Evolutionary conservation across 2,113 vertebrate genomes (phyloP).

Genomic region (Passer domesticus): DNA sequence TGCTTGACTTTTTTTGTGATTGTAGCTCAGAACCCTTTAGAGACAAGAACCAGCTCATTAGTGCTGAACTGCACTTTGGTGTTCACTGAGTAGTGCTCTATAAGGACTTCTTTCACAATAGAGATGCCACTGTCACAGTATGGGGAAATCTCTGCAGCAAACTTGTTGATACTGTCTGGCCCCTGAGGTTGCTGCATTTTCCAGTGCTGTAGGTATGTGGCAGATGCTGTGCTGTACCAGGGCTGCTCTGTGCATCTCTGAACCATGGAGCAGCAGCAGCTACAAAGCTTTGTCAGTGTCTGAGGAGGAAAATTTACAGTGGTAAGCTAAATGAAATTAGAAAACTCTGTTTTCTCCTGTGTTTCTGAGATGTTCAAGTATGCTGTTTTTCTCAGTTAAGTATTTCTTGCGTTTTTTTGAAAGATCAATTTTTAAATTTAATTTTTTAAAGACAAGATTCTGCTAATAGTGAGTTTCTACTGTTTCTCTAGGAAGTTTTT

Average conservation of each 20-base stretch:
- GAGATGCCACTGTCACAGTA: neutral
- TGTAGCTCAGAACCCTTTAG: neutral
- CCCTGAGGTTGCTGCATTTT: neutral
- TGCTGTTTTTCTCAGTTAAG: neutral
- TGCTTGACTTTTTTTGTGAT: neutral
- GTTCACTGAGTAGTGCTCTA: neutral
- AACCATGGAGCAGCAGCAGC: neutral
- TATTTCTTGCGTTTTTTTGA: neutral
- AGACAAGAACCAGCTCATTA: neutral
- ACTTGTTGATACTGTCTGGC: neutral
- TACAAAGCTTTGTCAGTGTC: neutral
- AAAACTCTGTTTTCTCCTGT: neutral
- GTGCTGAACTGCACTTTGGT: neutral
- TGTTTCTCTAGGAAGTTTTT: neutral
- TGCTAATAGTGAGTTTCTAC: neutral
- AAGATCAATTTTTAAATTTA: accelerated
- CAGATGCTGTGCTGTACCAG: neutral
- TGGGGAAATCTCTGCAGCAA: neutral
- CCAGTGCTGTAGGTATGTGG: neutral
- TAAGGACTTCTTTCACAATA: neutral
- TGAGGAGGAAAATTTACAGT: neutral
- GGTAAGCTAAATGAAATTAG: neutral
- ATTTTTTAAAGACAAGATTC: neutral
- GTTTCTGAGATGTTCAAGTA: neutral
- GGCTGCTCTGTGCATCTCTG: neutral